Base-by-base conservation (phyloP, 2,888 invertebrate species). In the Cylloceria caligata region DNA sequence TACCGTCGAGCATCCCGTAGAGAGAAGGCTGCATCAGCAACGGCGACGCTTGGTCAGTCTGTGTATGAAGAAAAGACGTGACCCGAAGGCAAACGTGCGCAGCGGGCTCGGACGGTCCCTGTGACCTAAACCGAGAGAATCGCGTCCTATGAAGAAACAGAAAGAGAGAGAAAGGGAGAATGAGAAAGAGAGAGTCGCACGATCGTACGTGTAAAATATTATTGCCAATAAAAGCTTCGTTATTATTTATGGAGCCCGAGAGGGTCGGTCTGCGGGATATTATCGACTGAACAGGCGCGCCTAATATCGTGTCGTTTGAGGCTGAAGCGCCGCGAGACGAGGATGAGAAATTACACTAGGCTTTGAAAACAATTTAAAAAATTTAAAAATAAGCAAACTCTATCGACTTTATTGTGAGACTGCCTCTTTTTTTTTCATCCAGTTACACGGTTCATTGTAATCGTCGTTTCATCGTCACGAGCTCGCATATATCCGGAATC, bases 161-260 rank as follows among this genome's bases (percentile, higher is more conserved):
- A 62, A 39, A 67, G 9, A 49, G 27, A 49, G 27, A 60, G n/a
- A 24, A n/a, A 45, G 30, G 60, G 36, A 39, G 36, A 62, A 55
- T 45, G 13, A 24, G 30, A 27, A 34, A n/a, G 9, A 45, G 16
- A 47, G 39, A 2, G 21, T 19, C 52, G 60, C 13, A 45, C 83
- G 82, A 87, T 87, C 87, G 71, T 78, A 62, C 81, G 62, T 83
- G 85, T 89, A 87, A 88, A 87, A 88, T 88, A 89, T 88, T 87
- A 88, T 87, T 86, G 86, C 86, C 86, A 87, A 88, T 89, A 88
- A 88, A 69, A 85, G 67, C 81, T 79, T 76, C 84, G 80, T 88
- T 87, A 88, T 89, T 89, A 89, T 89, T 89, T 89, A 89, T 87
- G 87, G 77, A 83, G 83, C 81, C 83, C 78, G 79, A 64, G 79